phyloP scores from a whole-genome alignment of 1,140 invertebrate genomes.

The Batillaria attramentaria region DNA sequence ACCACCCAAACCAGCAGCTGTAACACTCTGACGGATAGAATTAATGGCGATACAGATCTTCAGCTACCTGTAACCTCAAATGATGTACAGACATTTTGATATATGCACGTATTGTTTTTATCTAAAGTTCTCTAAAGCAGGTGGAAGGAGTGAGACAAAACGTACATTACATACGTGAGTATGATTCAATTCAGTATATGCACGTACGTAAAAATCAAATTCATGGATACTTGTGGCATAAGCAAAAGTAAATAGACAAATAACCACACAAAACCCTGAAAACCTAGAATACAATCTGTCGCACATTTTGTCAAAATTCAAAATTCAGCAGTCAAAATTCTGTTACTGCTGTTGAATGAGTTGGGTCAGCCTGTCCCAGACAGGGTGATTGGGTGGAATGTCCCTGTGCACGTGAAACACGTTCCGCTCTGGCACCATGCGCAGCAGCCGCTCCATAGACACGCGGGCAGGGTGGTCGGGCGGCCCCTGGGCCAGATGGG shows the following conservation, averaged over 20 bases:
- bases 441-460: conserved; percentile 12
- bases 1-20: no score
- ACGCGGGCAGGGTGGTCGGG: background rate
- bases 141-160: no score
- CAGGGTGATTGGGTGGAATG: background rate
- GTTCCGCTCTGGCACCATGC: background rate
- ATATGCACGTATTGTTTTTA: no score
- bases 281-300: background rate
- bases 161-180: no score
- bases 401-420: background rate
- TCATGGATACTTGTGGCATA: background rate
- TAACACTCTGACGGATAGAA: no score
- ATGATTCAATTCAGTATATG: no score
- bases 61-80: no score
- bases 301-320: background rate
- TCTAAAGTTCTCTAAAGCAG: no score
- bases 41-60: no score
- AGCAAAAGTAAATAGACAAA: background rate
- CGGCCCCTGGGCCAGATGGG: background rate
- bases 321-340: no score
- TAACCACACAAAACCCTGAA: background rate
- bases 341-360: background rate
- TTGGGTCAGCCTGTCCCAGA: background rate
- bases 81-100: no score
- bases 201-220: background rate